phyloP scores from a whole-genome alignment of 1,140 invertebrate species.

The Aphaenogaster ashmeadi region DNA sequence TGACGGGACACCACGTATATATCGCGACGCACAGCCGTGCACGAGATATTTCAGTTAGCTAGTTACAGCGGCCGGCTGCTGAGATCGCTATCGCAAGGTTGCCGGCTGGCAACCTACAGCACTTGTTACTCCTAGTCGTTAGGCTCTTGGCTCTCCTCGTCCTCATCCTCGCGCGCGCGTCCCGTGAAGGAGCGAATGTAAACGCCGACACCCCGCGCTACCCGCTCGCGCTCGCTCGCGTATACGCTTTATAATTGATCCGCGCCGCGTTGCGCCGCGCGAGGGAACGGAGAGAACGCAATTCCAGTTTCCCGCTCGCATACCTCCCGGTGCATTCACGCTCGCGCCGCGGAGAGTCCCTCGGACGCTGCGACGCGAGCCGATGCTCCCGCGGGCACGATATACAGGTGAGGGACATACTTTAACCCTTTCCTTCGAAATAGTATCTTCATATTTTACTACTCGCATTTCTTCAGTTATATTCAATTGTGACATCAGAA shows the following conservation, averaged over 20 bases:
- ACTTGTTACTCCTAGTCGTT: constrained; percentile 77
- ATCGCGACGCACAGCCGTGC: constrained; percentile 46
- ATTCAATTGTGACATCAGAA: not conserved
- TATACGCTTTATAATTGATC: constrained; percentile 61
- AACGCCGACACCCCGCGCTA: constrained; percentile 35
- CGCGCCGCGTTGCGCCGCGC: constrained; percentile 5
- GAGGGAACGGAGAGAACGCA: constrained; percentile 31
- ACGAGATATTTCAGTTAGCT: constrained; percentile 78
- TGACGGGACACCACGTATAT: constrained; percentile 15
- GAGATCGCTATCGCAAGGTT: constrained; percentile 77
- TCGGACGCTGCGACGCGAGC: constrained; percentile 32
- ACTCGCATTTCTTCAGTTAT: not conserved
- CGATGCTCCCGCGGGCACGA: constrained; percentile 27
- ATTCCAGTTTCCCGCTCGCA: constrained; percentile 62
- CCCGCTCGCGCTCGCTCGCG: constrained; percentile 6
- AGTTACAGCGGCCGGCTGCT: constrained; percentile 71
- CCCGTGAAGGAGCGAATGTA: constrained; percentile 46
- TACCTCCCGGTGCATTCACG: constrained; percentile 59
- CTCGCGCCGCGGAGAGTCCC: constrained; percentile 30
- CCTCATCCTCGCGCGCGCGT: constrained; percentile 29
- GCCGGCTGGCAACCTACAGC: constrained; percentile 68
- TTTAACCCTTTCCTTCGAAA: not conserved
- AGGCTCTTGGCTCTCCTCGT: constrained; percentile 52
- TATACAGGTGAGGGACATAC: constrained; percentile 4
- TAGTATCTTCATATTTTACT: not conserved